Evolutionary conservation across 2,888 invertebrate genomes (phyloP), one percentile per base, ranked within the genome.

Genomic region (Catocala sponsa): DNA sequence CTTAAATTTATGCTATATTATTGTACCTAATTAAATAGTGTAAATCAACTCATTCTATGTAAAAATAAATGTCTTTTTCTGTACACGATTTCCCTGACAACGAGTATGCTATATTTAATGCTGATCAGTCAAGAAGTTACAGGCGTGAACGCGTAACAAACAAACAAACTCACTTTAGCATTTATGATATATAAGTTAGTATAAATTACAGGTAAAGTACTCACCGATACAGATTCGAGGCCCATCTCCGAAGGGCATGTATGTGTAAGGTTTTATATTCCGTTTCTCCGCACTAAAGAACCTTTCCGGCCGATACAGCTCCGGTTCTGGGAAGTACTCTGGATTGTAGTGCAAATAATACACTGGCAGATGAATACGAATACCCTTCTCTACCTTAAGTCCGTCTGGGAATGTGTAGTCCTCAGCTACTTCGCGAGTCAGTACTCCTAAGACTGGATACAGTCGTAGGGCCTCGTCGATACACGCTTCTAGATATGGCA

Each of bases 201-300:
- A 25, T 25, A 25, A 25, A 0, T 25, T 2, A 1, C 1, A 4
- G 25, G 1, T 13, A 32, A 57, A 13, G 46, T 12, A 77, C 72
- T 80, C 75, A 90, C 90, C 90, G 25, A 90, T 82, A 46, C 90
- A 90, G 41, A 79, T 65, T 49, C 91, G 83, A 0, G 85, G 90
- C 1, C 92, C 91, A 63, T 89, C 91, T 11, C 92, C 92, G 61
- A 91, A 93, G 0, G 92, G 91, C 52, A 91, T 68, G 62, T 87
- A 92, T 0, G 87, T 88, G 53, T 84, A 91, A 0, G 87, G 89
- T 15, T 66, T 84, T 2, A 91, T 79, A 11, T 83, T 78, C 0
- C 68, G 59, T 52, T 78, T 90, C 15, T 85, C 77, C 2, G 84
- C 86, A 0, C 75, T 76, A 0, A 86, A 63, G 67, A 92, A 92